phyloP scores from a whole-genome alignment of 2,888 invertebrate genomes.

The Pherbina coryleti region DNA sequence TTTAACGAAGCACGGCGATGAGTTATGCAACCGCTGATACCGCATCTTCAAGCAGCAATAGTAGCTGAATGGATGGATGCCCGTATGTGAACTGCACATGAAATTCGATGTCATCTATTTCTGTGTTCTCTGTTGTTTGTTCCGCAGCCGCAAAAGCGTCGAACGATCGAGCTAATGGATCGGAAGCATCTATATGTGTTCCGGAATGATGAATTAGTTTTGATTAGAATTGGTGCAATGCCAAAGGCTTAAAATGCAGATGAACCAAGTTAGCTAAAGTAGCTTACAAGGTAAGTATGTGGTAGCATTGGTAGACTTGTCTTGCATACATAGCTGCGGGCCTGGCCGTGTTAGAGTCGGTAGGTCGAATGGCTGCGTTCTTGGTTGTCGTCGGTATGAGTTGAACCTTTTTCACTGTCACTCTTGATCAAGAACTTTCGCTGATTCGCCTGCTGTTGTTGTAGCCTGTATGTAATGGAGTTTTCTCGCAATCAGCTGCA shows the following conservation, averaged over 20 bases:
- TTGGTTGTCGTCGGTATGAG: conserved; percentile 15
- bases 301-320: background rate
- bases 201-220: conserved; percentile 51
- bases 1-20: background rate
- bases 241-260: conserved; percentile 15
- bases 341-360: background rate
- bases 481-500: conserved; percentile 53
- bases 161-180: conserved; percentile 55
- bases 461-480: conserved; percentile 17
- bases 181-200: conserved; percentile 51
- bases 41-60: background rate
- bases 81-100: conserved; percentile 8
- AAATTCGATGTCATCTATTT: conserved; percentile 34
- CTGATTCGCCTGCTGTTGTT: conserved; percentile 49
- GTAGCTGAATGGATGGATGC: conserved; percentile 18
- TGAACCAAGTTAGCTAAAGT: background rate
- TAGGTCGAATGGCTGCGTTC: background rate
- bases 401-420: conserved; percentile 39
- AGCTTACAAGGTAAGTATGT: background rate
- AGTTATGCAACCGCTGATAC: conserved; percentile 30
- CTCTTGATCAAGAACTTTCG: conserved; percentile 53
- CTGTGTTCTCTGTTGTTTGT: background rate
- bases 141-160: background rate
- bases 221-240: conserved; percentile 49
- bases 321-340: background rate